phyloP scores from a whole-genome alignment of 2,888 invertebrate species.

The Chloromyia formosa region DNA sequence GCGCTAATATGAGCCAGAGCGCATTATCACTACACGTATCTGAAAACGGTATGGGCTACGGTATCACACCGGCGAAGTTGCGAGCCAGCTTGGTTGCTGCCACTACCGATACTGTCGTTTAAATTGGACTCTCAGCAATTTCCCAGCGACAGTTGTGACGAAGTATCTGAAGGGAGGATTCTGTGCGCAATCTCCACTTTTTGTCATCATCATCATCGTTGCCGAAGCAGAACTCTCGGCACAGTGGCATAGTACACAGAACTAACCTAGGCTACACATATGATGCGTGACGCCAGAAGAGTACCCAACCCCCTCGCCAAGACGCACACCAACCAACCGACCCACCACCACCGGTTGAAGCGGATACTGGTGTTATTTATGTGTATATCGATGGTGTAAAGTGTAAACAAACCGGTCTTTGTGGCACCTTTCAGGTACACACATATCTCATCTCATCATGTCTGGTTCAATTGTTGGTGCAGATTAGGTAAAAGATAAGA shows the following conservation, averaged over 20 bases:
- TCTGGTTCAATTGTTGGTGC: no score
- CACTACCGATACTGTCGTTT: conserved; percentile 19
- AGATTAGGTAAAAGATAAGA: no score
- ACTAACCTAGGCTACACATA: conserved; percentile 38
- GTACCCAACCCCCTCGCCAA: background rate
- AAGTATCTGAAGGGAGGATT: background rate
- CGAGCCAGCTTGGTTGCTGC: conserved; percentile 1
- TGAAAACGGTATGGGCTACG: background rate
- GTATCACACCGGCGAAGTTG: background rate
- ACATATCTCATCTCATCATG: background rate
- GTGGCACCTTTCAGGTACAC: no score
- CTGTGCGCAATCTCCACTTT: conserved; percentile 30
- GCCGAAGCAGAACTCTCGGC: conserved; percentile 10
- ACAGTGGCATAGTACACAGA: conserved; percentile 32
- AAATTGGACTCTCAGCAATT: background rate
- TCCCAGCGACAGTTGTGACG: background rate
- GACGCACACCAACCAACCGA: background rate
- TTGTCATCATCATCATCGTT: background rate
- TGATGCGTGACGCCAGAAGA: conserved; percentile 28
- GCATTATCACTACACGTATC: conserved; percentile 23
- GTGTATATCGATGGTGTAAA: background rate
- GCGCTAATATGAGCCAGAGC: background rate
- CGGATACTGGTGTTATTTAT: background rate
- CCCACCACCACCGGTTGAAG: background rate
- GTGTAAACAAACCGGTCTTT: conserved; percentile 20